Evolutionary conservation across 2,888 invertebrate species (phyloP).

Genomic region (Therioaphis trifolii): DNA sequence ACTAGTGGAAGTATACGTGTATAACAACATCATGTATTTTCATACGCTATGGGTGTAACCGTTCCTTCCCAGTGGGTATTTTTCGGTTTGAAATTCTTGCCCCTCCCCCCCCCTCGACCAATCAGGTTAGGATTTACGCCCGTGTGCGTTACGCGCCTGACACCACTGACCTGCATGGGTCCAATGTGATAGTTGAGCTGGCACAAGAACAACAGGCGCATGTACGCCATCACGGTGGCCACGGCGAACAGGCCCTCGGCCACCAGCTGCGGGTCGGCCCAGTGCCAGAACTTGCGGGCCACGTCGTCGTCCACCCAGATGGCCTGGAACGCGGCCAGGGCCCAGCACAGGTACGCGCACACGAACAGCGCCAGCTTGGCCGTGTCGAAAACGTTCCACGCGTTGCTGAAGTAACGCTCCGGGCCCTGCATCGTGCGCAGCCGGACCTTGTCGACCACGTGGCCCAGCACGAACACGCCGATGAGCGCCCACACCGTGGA

Average conservation of each 20-base stretch:
- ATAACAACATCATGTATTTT: no score
- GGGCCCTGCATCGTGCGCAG: slow-evolving; percentile 69
- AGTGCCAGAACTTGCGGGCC: slow-evolving; percentile 77
- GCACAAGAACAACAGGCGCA: slow-evolving; percentile 75
- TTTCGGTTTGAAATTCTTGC: no score
- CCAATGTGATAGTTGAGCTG: slow-evolving; percentile 76
- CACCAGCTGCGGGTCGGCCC: slow-evolving; percentile 75
- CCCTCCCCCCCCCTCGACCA: no score
- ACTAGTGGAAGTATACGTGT: no score
- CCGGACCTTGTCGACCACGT: slow-evolving; percentile 12
- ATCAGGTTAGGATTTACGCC: no score
- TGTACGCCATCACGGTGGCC: slow-evolving; percentile 77
- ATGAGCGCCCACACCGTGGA: not conserved
- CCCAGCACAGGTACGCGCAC: slow-evolving; percentile 75
- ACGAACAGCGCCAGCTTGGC: slow-evolving; percentile 73
- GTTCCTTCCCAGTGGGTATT: no score
- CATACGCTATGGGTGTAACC: no score
- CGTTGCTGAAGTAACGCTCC: slow-evolving; percentile 72
- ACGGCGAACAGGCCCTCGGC: slow-evolving; percentile 77
- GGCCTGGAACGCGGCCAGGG: slow-evolving; percentile 73
- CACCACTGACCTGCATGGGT: slow-evolving; percentile 72
- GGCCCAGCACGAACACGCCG: slow-evolving; percentile 40
- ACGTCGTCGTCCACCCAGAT: slow-evolving; percentile 71
- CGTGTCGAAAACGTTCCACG: slow-evolving; percentile 75
- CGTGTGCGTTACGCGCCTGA: no score